A percentile compares a stretch with the other conserved stretches of the same genome.
These are phyloP conservation scores for Festucalex cinctus DNA, from an alignment of 2,113 vertebrate genomes.

Conservation along the genomic window DNA sequence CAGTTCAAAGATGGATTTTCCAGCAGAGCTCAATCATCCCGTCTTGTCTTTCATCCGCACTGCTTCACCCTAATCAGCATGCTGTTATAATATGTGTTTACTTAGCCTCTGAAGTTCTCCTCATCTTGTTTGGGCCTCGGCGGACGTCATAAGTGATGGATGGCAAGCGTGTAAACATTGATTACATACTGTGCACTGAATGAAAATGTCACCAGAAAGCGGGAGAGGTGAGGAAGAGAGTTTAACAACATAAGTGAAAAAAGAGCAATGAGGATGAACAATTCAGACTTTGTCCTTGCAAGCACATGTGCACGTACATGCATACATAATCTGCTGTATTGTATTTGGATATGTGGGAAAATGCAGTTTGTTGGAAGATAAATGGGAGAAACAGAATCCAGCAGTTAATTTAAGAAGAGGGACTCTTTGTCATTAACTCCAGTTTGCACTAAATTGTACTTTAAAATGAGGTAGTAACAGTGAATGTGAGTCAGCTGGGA, in stretches of 20 bases:
- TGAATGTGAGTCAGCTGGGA: too few species aligned
- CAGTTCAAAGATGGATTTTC: neutral
- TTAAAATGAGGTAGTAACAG: neutral
- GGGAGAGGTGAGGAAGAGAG: constrained; percentile 25
- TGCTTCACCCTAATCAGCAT: constrained; percentile 20
- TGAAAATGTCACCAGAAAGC: constrained; percentile 38
- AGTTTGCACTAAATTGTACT: neutral
- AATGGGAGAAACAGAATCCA: constrained; percentile 32
- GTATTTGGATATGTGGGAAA: constrained; percentile 46
- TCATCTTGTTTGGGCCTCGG: constrained; percentile 7
- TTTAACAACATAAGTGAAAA: constrained; percentile 63
- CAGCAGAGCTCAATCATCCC: neutral
- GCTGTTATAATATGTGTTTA: constrained; percentile 7
- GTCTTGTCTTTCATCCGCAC: constrained; percentile 9
- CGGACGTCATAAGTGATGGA: constrained; percentile 38
- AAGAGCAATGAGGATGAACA: constrained; percentile 71
- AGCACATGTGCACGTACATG: constrained; percentile 48
- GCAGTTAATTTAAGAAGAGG: constrained; percentile 13
- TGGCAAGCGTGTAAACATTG: constrained; percentile 48
- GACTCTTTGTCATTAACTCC: neutral
- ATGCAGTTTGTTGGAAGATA: constrained; percentile 49
- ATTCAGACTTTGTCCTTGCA: constrained; percentile 63
- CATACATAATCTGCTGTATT: constrained; percentile 17
- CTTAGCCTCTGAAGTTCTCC: constrained; percentile 1
- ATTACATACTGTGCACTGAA: constrained; percentile 44